A percentile compares a stretch with the other conserved stretches of the same genome.
phyloP scores from a whole-genome alignment of 2,797 vertebrate species.

The Channa striata region DNA sequence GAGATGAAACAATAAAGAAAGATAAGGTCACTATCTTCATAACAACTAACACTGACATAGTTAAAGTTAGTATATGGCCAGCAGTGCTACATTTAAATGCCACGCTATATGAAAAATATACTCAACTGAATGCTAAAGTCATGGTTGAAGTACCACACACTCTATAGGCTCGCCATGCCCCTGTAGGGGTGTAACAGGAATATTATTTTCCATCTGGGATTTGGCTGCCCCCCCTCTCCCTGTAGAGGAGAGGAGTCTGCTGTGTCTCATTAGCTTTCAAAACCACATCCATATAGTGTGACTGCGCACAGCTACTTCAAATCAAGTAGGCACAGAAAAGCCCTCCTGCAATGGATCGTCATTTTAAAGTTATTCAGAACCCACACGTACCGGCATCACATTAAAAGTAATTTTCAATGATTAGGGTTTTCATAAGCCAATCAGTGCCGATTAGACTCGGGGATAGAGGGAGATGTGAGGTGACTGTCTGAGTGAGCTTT shows the following conservation, averaged over 20 bases:
- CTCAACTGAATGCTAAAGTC: not conserved
- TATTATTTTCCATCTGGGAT: constrained; percentile 35
- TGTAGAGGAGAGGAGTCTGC: constrained; percentile 39
- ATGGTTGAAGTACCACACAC: constrained; percentile 1
- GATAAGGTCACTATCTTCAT: constrained; percentile 34
- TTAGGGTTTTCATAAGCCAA: constrained; percentile 74
- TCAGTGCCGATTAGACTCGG: constrained; percentile 70
- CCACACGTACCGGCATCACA: constrained; percentile 57
- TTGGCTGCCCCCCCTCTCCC: constrained; percentile 31
- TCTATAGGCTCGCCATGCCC: constrained; percentile 7
- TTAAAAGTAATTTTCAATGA: constrained; percentile 74
- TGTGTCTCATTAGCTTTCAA: constrained; percentile 76
- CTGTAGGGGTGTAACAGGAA: constrained; percentile 21
- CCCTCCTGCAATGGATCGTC: constrained; percentile 39
- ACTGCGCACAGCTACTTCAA: constrained; percentile 63
- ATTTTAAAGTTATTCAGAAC: constrained; percentile 63
- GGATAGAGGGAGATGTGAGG: constrained; percentile 59
- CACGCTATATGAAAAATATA: constrained; percentile 9
- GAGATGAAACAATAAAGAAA: constrained; percentile 2
- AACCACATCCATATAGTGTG: constrained; percentile 65
- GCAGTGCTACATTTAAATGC: constrained; percentile 6
- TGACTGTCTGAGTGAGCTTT: constrained; percentile 67
- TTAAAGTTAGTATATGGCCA: not conserved
- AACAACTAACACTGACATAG: not conserved
- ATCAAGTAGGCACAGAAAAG: constrained; percentile 59